Evolutionary conservation across 1,140 invertebrate genomes (phyloP).

Genomic region (Diploscapter pachys): DNA sequence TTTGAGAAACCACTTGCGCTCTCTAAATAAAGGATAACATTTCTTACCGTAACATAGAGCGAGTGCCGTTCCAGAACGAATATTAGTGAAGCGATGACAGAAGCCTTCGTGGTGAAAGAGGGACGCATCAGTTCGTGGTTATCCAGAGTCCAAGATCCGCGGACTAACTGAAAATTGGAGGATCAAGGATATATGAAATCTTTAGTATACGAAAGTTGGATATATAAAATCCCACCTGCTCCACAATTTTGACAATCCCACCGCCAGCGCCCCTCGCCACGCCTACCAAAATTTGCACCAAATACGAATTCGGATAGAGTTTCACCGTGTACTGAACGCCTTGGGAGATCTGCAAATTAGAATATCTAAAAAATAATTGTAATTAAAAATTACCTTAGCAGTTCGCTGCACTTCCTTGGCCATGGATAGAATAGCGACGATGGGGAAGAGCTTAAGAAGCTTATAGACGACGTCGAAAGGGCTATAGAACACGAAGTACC

Average conservation of each 20-base stretch:
- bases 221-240: slow-evolving; percentile 64
- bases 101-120: slow-evolving; percentile 95
- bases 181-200: slow-evolving; percentile 26
- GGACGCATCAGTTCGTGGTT: slow-evolving; percentile 97
- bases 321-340: slow-evolving; percentile 92
- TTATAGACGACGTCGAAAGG: slow-evolving; percentile 97
- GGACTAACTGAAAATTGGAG: slow-evolving; percentile 68
- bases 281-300: slow-evolving; percentile 81
- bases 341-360: slow-evolving; percentile 15
- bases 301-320: slow-evolving; percentile 89
- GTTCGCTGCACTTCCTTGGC: slow-evolving; percentile 92
- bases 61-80: slow-evolving; percentile 95
- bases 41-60: slow-evolving; percentile 74
- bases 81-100: slow-evolving; percentile 85
- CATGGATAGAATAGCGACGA: slow-evolving; percentile 82
- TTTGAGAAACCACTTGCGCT: no score
- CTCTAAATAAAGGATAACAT: no score
- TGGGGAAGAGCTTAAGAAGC: slow-evolving; percentile 85
- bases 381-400: slow-evolving; percentile 70
- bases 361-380: neutral
- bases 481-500: slow-evolving; percentile 96
- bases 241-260: slow-evolving; percentile 82
- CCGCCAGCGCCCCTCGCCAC: slow-evolving; percentile 74
- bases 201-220: no score
- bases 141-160: slow-evolving; percentile 93